Percentiles rank a stretch among this genome's conserved stretches.
These are phyloP conservation scores for Temnothorax rugatulus DNA, from an alignment of 2,888 invertebrate species.

Conservation along the genomic window DNA sequence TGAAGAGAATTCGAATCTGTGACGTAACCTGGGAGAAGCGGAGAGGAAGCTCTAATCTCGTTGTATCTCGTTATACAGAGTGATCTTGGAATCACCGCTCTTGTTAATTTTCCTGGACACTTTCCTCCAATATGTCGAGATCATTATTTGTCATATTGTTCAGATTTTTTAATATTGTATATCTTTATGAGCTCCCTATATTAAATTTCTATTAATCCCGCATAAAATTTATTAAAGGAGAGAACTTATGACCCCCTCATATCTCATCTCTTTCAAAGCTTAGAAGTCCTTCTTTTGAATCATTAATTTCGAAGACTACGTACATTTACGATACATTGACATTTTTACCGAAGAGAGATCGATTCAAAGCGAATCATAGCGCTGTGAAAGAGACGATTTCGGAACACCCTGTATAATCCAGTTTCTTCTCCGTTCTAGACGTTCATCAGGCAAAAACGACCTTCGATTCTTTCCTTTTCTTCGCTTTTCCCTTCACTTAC, in stretches of 20 bases:
- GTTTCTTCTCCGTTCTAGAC: background rate
- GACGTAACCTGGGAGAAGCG: background rate
- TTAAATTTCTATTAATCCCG: constrained; percentile 5
- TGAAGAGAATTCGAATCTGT: constrained; percentile 18
- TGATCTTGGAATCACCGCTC: background rate
- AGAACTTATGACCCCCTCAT: background rate
- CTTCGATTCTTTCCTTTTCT: constrained; percentile 37
- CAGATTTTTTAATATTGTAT: background rate
- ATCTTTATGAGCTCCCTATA: background rate
- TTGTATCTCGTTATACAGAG: background rate
- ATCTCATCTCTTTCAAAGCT: background rate
- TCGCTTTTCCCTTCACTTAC: constrained; percentile 36
- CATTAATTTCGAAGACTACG: background rate
- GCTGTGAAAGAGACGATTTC: background rate
- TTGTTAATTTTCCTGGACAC: background rate
- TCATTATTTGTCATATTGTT: background rate
- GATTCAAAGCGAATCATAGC: background rate
- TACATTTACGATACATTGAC: background rate
- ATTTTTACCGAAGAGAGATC: background rate
- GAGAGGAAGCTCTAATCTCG: background rate
- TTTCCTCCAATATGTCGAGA: background rate
- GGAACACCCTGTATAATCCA: background rate
- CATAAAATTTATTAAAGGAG: background rate
- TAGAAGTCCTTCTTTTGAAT: background rate
- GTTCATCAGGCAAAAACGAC: background rate